Base-by-base conservation (phyloP, 1,140 invertebrate species). In the Diachasma alloeum region DNA sequence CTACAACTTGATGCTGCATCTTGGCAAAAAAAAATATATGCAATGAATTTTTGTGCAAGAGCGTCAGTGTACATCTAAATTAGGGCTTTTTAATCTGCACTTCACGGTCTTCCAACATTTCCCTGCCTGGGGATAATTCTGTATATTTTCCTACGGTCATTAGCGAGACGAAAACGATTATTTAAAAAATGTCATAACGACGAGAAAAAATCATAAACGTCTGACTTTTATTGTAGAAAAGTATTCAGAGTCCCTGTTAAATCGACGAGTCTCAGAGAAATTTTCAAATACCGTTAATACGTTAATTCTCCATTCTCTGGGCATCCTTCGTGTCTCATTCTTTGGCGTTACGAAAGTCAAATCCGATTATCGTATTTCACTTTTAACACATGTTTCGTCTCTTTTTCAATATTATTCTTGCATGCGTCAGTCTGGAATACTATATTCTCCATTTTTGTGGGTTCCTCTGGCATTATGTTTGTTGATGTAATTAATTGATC, bases 281-380 rank as follows among this genome's bases (percentile, higher is more conserved):
- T 31, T 22, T 63, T 24, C 26, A 63, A 63, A 63, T 63, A 63
- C 15, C 59, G 26, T n/a, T 63, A 63, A 31, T 22, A 63, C 59
- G 59, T 63, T 10, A 6, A 31, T 63, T 26, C 24, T 63, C 11
- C 24, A 26, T 63, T 26, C 24, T 63, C 24, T 63, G 19, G 3
- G 6, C 44, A 72, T 46, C 22, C 19, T n/a, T 0, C 19, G 11
- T 72, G 69, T 68, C 39, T 26, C 56, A 15, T 75, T 78, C 75
- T 80, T 78, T 78, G 78, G 78, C 78, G 75, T 80, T 72, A 70
- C 74, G 73, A 67, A 74, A 74, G 59, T 63, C 31, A 59, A 26
- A 69, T 31, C 22, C 42, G 59, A 69, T 75, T 15, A 42, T 63
- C 22, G 24, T 63, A 1, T 26, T 63, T 63, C 59, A 63, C 59